A percentile compares a stretch with the other conserved stretches of the same genome.
phyloP scores from a whole-genome alignment of 2,113 vertebrate species.

The Lates calcarifer region DNA sequence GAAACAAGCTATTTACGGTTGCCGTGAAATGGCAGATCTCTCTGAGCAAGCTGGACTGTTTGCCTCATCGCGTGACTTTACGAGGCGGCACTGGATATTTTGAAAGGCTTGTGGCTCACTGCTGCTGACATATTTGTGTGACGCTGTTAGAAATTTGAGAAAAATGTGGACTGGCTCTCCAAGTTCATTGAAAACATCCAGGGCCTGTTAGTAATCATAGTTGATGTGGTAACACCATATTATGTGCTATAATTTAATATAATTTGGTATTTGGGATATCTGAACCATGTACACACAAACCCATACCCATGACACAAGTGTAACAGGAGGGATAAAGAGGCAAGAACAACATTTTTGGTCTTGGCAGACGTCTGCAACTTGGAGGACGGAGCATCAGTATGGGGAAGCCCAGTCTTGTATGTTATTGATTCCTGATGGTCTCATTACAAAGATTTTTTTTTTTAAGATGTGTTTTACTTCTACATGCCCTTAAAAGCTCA shows the following conservation, averaged over 20 bases:
- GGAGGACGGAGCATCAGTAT: not conserved
- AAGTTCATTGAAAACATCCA: conserved; percentile 75
- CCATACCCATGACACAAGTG: conserved; percentile 10
- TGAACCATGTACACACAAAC: conserved; percentile 37
- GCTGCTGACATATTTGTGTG: conserved; percentile 74
- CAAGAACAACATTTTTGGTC: not conserved
- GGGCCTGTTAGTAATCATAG: conserved; percentile 73
- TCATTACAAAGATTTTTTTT: not conserved
- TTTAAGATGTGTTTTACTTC: conserved; percentile 18
- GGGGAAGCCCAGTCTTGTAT: conserved; percentile 30
- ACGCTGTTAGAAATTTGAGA: conserved; percentile 68
- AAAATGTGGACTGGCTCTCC: conserved; percentile 60
- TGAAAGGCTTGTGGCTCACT: conserved; percentile 66
- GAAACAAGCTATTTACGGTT: conserved; percentile 28
- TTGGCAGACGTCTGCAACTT: too few species aligned
- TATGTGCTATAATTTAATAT: conserved; percentile 48
- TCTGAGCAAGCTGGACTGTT: not conserved
- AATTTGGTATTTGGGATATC: conserved; percentile 48
- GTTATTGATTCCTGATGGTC: conserved; percentile 1
- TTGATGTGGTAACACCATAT: conserved; percentile 59
- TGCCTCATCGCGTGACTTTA: conserved; percentile 70
- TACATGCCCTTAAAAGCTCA: conserved; percentile 18
- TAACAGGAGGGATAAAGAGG: not conserved
- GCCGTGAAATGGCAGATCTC: conserved; percentile 6
- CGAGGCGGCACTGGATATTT: conserved; percentile 59